Percentiles rank a stretch among this genome's conserved stretches.
Conservation (phyloP, 2,797 vertebrate genomes). For the Silurus aristotelis region DNA sequence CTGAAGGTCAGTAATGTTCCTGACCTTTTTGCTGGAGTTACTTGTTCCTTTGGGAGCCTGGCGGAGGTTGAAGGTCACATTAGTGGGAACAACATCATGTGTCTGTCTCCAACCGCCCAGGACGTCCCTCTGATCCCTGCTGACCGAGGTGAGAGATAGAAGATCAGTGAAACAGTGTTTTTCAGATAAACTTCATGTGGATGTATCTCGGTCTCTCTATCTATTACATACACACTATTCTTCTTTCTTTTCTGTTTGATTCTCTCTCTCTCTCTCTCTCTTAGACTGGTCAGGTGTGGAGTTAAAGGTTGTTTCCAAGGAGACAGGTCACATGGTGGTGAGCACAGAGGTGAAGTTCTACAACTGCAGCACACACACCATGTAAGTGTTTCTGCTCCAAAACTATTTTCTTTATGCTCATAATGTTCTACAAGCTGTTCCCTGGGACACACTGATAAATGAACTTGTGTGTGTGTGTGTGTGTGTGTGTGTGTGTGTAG, state of each 20-base stretch:
- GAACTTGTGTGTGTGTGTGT: slow-evolving; percentile 40
- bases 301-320: slow-evolving; percentile 87
- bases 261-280: background rate
- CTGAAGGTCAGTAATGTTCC: slow-evolving; percentile 89
- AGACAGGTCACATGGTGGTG: slow-evolving; percentile 89
- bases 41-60: slow-evolving; percentile 88
- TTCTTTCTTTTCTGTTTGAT: background rate
- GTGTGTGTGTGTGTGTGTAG: slow-evolving; percentile 66
- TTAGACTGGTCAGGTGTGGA: slow-evolving; percentile 91
- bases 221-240: too few relatives aligned
- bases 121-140: slow-evolving; percentile 87
- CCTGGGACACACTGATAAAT: background rate
- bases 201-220: background rate
- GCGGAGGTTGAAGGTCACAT: slow-evolving; percentile 88
- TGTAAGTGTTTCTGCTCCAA: slow-evolving; percentile 78
- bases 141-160: slow-evolving; percentile 81
- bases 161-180: background rate
- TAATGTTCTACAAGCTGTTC: background rate
- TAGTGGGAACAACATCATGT: slow-evolving; percentile 84
- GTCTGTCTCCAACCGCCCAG: slow-evolving; percentile 84
- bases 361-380: slow-evolving; percentile 95
- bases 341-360: slow-evolving; percentile 97
- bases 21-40: slow-evolving; percentile 84
- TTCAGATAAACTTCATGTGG: background rate
- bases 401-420: background rate